Evolutionary conservation across 2,888 invertebrate species (phyloP).

Genomic region (Torymus aiolomorphi): DNA sequence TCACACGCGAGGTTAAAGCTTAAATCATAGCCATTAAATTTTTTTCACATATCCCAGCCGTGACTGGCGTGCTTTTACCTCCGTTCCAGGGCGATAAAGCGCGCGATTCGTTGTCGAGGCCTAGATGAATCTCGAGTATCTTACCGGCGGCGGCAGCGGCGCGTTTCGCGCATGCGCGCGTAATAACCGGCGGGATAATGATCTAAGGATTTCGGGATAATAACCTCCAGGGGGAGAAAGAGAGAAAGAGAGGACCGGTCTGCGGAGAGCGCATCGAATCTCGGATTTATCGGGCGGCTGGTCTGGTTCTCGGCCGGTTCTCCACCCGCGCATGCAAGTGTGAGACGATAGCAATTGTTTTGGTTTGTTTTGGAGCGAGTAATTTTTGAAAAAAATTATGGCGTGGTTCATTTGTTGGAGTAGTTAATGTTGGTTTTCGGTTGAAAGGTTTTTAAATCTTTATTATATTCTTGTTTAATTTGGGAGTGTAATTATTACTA

Average conservation of each 20-base stretch:
- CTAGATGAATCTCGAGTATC: conserved; percentile 47
- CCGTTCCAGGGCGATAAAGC: conserved; percentile 19
- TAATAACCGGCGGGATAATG: conserved; percentile 63
- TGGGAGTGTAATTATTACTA: too few species aligned
- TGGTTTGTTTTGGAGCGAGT: too few species aligned
- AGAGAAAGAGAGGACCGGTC: conserved; percentile 18
- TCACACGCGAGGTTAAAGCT: too few species aligned
- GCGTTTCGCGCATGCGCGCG: conserved; percentile 28
- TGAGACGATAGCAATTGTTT: too few species aligned
- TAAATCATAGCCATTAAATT: too few species aligned
- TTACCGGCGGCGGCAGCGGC: background rate
- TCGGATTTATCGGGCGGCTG: conserved; percentile 40
- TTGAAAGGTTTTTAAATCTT: too few species aligned
- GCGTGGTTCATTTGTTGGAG: too few species aligned
- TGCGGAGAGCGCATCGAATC: conserved; percentile 43
- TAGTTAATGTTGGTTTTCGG: too few species aligned
- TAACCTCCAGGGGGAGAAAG: conserved; percentile 23
- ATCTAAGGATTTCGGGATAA: conserved; percentile 64
- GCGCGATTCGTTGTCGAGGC: conserved; percentile 39
- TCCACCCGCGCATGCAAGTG: too few species aligned
- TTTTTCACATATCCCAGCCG: too few species aligned
- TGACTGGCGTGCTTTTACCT: background rate
- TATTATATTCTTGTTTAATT: too few species aligned
- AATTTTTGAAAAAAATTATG: too few species aligned
- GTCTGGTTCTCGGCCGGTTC: background rate